These are phyloP conservation scores for Conus canariensis DNA, from an alignment of 2,888 invertebrate genomes.

Conservation along the genomic window DNA sequence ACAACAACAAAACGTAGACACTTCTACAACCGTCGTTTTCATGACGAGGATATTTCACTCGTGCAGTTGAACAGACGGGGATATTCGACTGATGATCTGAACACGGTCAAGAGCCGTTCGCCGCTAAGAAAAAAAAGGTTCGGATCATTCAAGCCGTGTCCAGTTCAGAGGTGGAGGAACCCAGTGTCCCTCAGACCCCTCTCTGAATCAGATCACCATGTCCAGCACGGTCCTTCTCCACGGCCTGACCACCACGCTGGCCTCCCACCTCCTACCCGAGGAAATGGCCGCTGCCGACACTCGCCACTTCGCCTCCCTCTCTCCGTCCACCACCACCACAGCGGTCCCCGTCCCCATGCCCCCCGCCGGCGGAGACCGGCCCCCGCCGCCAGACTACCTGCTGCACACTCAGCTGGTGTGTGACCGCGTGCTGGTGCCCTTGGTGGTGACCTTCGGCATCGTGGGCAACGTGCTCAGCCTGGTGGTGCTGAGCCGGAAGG, in stretches of 20 bases:
- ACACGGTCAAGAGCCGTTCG: too few species aligned
- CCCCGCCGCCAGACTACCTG: slow-evolving; percentile 43
- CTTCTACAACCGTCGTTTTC: too few species aligned
- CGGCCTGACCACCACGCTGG: slow-evolving; percentile 32
- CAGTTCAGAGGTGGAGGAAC: not conserved
- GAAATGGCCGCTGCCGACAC: slow-evolving; percentile 9
- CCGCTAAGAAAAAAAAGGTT: not conserved
- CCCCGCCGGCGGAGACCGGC: not conserved
- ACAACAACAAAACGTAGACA: not conserved
- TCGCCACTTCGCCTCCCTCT: not conserved
- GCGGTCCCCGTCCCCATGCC: not conserved
- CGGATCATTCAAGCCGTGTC: not conserved
- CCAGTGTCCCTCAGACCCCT: too few species aligned
- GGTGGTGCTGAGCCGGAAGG: slow-evolving; percentile 55
- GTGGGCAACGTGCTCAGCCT: slow-evolving; percentile 58
- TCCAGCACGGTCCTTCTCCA: slow-evolving; percentile 18
- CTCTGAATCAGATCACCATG: not conserved
- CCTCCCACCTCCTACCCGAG: slow-evolving; percentile 21
- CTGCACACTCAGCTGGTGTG: slow-evolving; percentile 44
- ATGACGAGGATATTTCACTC: too few species aligned
- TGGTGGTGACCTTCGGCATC: slow-evolving; percentile 55
- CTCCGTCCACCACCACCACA: not conserved
- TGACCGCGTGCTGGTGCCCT: slow-evolving; percentile 52
- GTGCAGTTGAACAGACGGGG: too few species aligned
- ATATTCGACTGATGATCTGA: too few species aligned